phyloP scores from a whole-genome alignment of 2,113 vertebrate species.

The Nibea coibor region DNA sequence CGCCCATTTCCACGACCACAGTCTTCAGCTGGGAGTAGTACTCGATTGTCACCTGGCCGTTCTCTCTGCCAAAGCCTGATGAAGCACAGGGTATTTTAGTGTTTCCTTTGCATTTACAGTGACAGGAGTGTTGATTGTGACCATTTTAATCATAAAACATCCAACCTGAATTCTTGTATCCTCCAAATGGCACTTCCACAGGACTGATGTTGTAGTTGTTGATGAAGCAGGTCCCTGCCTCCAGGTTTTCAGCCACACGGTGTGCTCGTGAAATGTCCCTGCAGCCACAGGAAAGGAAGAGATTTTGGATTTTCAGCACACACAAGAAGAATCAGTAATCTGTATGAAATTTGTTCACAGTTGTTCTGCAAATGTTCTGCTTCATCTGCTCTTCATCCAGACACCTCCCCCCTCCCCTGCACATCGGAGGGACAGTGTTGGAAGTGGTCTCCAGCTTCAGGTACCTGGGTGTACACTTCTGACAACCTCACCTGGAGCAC shows the following conservation, averaged over 20 bases:
- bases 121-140: background rate
- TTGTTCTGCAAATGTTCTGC: background rate
- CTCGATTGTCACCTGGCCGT: slow-evolving; percentile 91
- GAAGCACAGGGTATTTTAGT: background rate
- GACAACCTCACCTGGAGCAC: too few species aligned
- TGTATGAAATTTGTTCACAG: background rate
- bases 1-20: slow-evolving; percentile 94
- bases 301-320: background rate
- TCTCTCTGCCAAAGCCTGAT: slow-evolving; percentile 96
- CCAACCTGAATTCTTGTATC: slow-evolving; percentile 96
- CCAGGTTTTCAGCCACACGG: slow-evolving; percentile 88
- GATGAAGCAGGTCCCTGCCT: slow-evolving; percentile 94
- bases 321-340: background rate
- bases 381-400: background rate
- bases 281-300: background rate
- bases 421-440: too few species aligned
- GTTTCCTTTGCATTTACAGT: background rate
- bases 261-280: slow-evolving; percentile 96
- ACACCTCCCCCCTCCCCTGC: too few species aligned
- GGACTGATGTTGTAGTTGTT: slow-evolving; percentile 95
- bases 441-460: too few species aligned
- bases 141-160: background rate
- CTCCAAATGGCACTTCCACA: slow-evolving; percentile 94
- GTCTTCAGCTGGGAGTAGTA: slow-evolving; percentile 97
- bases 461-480: too few species aligned